Conservation (phyloP, 2,888 invertebrate species). For the Drosophila tanythrix region DNA sequence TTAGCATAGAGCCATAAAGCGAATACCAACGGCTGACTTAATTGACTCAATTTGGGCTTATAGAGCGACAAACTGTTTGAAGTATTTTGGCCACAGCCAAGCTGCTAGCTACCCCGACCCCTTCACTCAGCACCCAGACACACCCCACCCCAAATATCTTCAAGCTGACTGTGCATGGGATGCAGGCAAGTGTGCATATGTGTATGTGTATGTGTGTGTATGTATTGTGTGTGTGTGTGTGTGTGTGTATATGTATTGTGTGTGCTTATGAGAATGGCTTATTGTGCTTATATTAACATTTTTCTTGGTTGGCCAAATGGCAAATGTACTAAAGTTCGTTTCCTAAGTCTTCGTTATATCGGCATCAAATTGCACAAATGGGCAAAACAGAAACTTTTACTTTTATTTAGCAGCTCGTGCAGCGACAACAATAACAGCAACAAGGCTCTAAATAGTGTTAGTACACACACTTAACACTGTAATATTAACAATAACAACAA, state of each 20-base stretch:
- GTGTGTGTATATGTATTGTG: neutral
- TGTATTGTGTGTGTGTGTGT: neutral
- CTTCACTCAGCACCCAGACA: slow-evolving; percentile 5
- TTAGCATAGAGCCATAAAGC: slow-evolving; percentile 58
- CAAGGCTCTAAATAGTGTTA: neutral
- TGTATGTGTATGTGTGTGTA: neutral
- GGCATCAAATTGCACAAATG: slow-evolving; percentile 56
- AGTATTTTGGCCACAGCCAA: slow-evolving; percentile 28
- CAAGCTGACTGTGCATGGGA: slow-evolving; percentile 5
- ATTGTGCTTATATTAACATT: slow-evolving; percentile 6
- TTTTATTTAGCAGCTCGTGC: slow-evolving; percentile 53
- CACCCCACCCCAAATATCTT: slow-evolving; percentile 36
- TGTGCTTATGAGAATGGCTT: neutral
- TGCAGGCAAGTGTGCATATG: slow-evolving; percentile 1
- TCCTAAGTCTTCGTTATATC: slow-evolving; percentile 71
- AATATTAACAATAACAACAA: slow-evolving; percentile 26
- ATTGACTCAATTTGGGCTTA: slow-evolving; percentile 60
- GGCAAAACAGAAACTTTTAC: slow-evolving; percentile 55
- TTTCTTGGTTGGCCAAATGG: slow-evolving; percentile 16
- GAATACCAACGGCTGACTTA: slow-evolving; percentile 49
- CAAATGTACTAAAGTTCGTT: slow-evolving; percentile 71
- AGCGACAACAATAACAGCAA: slow-evolving; percentile 12
- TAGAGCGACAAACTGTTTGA: slow-evolving; percentile 53
- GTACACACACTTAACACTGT: slow-evolving; percentile 9
- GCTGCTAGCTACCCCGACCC: slow-evolving; percentile 1